A percentile compares a stretch with the other conserved stretches of the same genome.
Evolutionary conservation across 1,140 invertebrate genomes (phyloP).

Genomic region (Dolichoris vasculosae): DNA sequence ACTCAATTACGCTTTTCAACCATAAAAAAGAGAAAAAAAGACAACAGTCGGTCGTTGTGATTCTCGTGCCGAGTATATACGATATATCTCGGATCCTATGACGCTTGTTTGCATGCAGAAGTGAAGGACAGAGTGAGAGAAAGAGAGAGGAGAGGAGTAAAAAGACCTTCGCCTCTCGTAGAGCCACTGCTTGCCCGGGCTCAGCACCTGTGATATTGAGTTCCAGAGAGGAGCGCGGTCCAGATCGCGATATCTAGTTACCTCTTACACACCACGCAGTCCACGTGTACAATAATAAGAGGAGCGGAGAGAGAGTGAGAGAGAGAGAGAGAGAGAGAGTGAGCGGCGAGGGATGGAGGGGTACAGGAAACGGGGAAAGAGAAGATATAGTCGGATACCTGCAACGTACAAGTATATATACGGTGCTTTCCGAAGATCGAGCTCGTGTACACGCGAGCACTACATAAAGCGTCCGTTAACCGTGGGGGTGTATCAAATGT

Average conservation of each 20-base stretch:
- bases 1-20: constrained; percentile 3
- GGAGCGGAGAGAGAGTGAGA: background rate
- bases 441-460: constrained; percentile 19
- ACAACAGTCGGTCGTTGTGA: background rate
- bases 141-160: background rate
- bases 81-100: constrained; percentile 22
- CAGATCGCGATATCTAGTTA: constrained; percentile 70
- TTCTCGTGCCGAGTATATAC: background rate
- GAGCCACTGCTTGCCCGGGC: constrained; percentile 55
- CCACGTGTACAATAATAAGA: constrained; percentile 39
- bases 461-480: constrained; percentile 55
- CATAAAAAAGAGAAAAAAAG: background rate
- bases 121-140: background rate
- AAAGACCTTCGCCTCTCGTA: constrained; percentile 57
- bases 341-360: background rate
- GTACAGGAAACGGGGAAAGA: background rate
- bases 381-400: constrained; percentile 23
- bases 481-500: constrained; percentile 74
- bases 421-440: constrained; percentile 64
- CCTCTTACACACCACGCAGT: constrained; percentile 65
- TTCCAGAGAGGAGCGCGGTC: constrained; percentile 62
- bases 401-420: constrained; percentile 6
- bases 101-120: background rate
- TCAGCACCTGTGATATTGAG: constrained; percentile 73
- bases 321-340: background rate